Evolutionary conservation across 1,140 invertebrate species (phyloP).

Genomic region (Papilio dardanus): DNA sequence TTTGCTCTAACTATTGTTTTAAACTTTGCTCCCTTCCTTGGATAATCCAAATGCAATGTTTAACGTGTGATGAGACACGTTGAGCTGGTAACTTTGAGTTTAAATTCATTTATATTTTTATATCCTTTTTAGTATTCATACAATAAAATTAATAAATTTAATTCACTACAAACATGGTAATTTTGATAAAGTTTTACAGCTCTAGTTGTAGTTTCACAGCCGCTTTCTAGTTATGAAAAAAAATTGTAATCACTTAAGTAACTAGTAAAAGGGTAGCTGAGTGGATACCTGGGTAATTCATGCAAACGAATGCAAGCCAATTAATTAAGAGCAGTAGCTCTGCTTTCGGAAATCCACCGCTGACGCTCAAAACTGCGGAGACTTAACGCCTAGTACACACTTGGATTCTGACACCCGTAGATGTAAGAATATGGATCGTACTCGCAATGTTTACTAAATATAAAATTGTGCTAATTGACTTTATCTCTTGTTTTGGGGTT

Average conservation of each 20-base stretch:
- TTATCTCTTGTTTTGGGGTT: too few species aligned
- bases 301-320: slow-evolving; percentile 81
- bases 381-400: slow-evolving; percentile 31
- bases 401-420: not conserved
- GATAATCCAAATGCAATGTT: slow-evolving; percentile 34
- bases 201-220: too few species aligned
- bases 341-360: slow-evolving; percentile 72
- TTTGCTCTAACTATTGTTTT: slow-evolving; percentile 23
- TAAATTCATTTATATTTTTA: not conserved
- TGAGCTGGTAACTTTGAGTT: not conserved
- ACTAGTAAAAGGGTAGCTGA: slow-evolving; percentile 43
- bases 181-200: not conserved
- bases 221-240: not conserved
- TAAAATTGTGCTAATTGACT: too few species aligned
- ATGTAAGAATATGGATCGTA: not conserved
- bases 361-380: slow-evolving; percentile 51
- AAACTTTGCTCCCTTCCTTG: slow-evolving; percentile 20
- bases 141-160: too few species aligned
- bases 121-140: not conserved
- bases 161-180: too few species aligned
- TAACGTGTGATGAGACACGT: slow-evolving; percentile 24
- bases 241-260: not conserved
- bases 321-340: slow-evolving; percentile 74
- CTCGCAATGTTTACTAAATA: too few species aligned
- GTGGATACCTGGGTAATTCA: slow-evolving; percentile 76